Evolutionary conservation across 2,113 vertebrate genomes (phyloP).

Genomic region (Aleadryas rufinucha): DNA sequence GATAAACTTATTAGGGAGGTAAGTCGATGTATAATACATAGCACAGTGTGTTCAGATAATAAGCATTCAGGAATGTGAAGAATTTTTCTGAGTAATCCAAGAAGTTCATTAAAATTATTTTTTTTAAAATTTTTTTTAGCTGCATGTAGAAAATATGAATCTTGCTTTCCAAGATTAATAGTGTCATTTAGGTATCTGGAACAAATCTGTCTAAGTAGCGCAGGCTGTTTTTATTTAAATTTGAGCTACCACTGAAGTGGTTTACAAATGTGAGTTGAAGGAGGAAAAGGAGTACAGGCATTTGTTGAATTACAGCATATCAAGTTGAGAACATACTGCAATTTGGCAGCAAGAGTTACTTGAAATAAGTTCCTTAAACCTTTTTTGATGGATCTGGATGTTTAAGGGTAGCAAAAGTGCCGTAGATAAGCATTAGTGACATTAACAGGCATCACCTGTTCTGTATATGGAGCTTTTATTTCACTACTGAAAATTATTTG

Average conservation of each 20-base stretch:
- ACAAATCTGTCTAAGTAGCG: neutral
- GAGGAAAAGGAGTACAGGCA: neutral
- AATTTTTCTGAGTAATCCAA: neutral
- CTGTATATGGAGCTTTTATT: neutral
- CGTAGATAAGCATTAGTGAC: neutral
- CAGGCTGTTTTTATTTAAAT: neutral
- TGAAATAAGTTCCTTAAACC: neutral
- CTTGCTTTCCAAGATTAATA: neutral
- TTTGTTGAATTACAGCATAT: neutral
- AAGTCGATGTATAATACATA: slow-evolving; percentile 1
- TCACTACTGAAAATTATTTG: neutral
- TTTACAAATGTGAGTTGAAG: neutral
- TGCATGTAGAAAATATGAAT: neutral
- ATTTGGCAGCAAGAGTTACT: neutral
- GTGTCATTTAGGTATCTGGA: neutral
- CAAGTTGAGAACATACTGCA: neutral
- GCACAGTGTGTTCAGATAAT: neutral
- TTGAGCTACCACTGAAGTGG: neutral
- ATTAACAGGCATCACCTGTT: neutral
- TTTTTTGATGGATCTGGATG: neutral
- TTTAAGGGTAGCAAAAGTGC: neutral
- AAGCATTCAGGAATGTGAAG: neutral
- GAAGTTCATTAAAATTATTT: neutral
- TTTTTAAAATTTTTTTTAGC: neutral
- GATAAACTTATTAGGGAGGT: slow-evolving; percentile 98